Evolutionary conservation across 2,113 vertebrate species (phyloP).

Genomic region (Megaptera novaeangliae): DNA sequence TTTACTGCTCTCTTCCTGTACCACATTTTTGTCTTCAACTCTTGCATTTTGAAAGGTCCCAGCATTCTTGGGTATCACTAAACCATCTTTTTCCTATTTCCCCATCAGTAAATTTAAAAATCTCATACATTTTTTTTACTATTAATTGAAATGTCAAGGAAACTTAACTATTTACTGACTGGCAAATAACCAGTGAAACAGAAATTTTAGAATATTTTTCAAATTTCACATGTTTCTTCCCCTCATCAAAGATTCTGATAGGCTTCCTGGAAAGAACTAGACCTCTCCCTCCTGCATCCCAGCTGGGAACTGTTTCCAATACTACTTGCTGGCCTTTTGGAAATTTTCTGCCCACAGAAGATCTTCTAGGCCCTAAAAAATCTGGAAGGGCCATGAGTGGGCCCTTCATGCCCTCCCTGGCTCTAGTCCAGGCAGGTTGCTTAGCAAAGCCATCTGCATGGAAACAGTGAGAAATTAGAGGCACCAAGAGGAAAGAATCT

Average conservation of each 20-base stretch:
- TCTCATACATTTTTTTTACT: neutral
- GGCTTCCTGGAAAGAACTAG: neutral
- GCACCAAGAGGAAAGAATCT: neutral
- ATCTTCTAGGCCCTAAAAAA: neutral
- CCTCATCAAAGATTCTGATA: neutral
- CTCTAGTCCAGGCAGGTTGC: neutral
- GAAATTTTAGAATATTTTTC: neutral
- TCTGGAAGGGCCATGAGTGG: neutral
- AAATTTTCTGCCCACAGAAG: neutral
- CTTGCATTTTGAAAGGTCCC: neutral
- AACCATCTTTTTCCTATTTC: neutral
- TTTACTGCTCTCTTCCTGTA: neutral
- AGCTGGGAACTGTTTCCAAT: neutral
- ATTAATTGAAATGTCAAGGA: neutral
- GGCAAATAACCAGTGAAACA: neutral
- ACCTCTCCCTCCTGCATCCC: too few relatives aligned
- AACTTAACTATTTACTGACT: neutral
- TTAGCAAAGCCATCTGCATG: neutral
- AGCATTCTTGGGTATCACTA: neutral
- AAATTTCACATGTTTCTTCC: neutral
- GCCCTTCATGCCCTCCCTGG: neutral
- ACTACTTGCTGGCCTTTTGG: neutral
- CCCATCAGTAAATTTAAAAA: neutral
- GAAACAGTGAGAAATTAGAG: neutral
- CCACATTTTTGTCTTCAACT: neutral